Base-by-base conservation (phyloP, 2,888 invertebrate species). In the Tipula lateralis region DNA sequence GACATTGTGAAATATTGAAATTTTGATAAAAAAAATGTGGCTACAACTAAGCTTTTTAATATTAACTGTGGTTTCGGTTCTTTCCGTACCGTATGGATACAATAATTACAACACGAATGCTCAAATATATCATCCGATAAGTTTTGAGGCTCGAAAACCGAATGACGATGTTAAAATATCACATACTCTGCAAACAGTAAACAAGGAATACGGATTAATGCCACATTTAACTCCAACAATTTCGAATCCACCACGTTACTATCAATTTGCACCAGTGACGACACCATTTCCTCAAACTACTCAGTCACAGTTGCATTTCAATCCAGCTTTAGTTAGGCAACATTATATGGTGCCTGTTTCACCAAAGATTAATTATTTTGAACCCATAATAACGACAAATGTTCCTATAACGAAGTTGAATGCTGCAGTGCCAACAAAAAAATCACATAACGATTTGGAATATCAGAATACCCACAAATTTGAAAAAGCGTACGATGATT, bases 221-320 rank as follows among this genome's bases (percentile, higher is more conserved):
- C 83, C 39, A 24, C 34, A 39, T 13, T 29, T 39, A 83, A 39
- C 84, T 29, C 84, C 85, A 29, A 80, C 29, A n/a, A 36, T 30
- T 34, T 29, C 84, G 50, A 66, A 82, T n/a, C 84, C 85, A 84
- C 86, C 86, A 84, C 85, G 85, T 44, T 86, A 85, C 80, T 86
- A 85, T 83, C 81, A 13, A 19, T 29, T 85, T 1, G 85, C 85
- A 84, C 85, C 85, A 29, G 29, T 39, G 12, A 39, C 9, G n/a
- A 29, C 36, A 2, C 36, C 12, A 29, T 7, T 82, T 4, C 30
- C 66, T 24, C 1, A 9, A 66, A 66, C 24, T 1, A 24, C 66
- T 7, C 66, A 24, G 66, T 24, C 24, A 12, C 24, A 66, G 9
- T 44, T 44, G 9, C 2, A 66, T 12, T 9, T n/a, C n/a, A 24